Percentiles rank a stretch among this genome's conserved stretches.
Conservation (phyloP, 2,113 vertebrate species). For the Misgurnus mizolepis region DNA sequence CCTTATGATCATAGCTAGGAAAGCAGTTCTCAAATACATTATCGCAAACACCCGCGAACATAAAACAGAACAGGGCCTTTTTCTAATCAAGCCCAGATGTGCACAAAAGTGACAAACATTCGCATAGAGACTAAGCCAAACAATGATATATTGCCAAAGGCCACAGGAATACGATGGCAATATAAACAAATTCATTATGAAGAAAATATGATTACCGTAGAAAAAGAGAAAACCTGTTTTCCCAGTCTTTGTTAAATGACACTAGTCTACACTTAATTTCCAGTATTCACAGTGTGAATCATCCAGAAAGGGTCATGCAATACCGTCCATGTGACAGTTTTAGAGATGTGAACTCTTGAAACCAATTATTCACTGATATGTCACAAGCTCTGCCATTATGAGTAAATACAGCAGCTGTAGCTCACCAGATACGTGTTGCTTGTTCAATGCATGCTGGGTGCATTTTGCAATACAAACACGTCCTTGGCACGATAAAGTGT, state of each 20-base stretch:
- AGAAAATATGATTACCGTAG: not conserved
- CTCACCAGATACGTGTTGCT: not conserved
- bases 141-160: constrained; percentile 23
- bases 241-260: not conserved
- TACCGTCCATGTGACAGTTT: constrained; percentile 3
- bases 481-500: constrained; percentile 12
- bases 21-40: constrained; percentile 51
- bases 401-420: constrained; percentile 3
- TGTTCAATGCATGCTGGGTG: constrained; percentile 12
- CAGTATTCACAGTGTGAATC: not conserved
- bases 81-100: constrained; percentile 48
- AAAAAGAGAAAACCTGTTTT: constrained; percentile 1
- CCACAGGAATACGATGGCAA: constrained; percentile 1
- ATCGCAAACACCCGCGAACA: constrained; percentile 38
- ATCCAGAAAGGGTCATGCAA: not conserved
- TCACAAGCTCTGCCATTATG: constrained; percentile 6
- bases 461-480: constrained; percentile 6
- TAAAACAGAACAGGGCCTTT: constrained; percentile 29
- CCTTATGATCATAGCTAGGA: constrained; percentile 41
- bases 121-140: constrained; percentile 15
- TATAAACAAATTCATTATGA: constrained; percentile 4
- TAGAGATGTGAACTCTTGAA: constrained; percentile 4
- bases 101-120: constrained; percentile 28
- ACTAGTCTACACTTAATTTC: not conserved
- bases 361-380: constrained; percentile 8